Evolutionary conservation across 1,140 invertebrate species (phyloP).

Genomic region (Popillia japonica): DNA sequence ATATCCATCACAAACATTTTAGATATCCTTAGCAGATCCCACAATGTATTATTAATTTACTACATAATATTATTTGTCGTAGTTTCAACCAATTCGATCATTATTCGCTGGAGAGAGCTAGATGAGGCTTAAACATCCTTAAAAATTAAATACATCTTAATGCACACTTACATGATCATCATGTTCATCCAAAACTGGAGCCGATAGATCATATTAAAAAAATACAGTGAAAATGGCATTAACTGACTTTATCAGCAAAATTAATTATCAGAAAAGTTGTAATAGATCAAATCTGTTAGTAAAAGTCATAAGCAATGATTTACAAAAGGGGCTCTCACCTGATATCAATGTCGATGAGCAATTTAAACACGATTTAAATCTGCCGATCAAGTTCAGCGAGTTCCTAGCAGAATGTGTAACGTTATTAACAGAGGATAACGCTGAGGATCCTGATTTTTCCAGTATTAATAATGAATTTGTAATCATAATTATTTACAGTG

Average conservation of each 20-base stretch:
- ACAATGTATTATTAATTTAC: too few species aligned
- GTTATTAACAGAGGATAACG: not conserved
- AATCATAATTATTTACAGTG: not conserved
- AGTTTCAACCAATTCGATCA: too few species aligned
- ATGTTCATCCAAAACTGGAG: too few species aligned
- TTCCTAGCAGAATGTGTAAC: not conserved
- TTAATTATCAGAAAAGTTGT: not conserved
- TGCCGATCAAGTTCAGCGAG: not conserved
- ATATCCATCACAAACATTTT: too few species aligned
- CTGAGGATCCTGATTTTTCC: not conserved
- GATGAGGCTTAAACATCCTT: too few species aligned
- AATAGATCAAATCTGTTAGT: not conserved
- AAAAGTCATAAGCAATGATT: not conserved
- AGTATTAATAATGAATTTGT: not conserved
- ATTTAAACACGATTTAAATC: not conserved
- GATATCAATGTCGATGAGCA: not conserved
- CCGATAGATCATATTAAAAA: too few species aligned
- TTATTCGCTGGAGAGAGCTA: too few species aligned
- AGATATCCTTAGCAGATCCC: too few species aligned
- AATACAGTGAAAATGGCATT: too few species aligned
- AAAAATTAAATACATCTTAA: too few species aligned
- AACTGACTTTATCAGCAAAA: not conserved
- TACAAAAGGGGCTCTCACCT: not conserved
- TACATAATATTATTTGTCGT: too few species aligned
- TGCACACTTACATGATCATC: too few species aligned